Evolutionary conservation across 64 coral and sea anemone species (phyloP).

Genomic region (Montipora capricornis): DNA sequence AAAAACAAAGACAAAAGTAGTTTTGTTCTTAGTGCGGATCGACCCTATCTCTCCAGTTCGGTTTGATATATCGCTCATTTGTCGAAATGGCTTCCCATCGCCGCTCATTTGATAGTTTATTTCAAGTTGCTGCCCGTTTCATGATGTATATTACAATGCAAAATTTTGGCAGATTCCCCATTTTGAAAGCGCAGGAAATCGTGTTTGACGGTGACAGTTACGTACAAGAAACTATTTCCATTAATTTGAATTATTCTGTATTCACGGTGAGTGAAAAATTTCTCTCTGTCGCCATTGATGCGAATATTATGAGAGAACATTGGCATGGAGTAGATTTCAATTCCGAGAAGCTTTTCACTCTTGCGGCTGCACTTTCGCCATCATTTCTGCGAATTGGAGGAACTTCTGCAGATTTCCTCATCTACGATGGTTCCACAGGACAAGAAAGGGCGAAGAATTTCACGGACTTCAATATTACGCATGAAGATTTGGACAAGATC

Average conservation of each 20-base stretch:
- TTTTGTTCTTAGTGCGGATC: no score
- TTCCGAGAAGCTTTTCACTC: conserved; percentile 63
- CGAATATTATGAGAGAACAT: conserved; percentile 17
- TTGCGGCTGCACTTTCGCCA: conserved; percentile 75
- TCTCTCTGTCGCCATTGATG: conserved; percentile 53
- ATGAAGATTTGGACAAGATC: conserved; percentile 84
- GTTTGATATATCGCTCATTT: no score
- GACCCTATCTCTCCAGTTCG: no score
- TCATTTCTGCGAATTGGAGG: conserved; percentile 84
- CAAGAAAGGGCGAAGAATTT: conserved; percentile 18
- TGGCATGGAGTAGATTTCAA: conserved; percentile 57
- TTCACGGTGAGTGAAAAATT: conserved; percentile 53
- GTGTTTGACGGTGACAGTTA: background rate
- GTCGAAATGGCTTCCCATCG: no score
- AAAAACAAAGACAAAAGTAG: no score
- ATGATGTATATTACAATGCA: background rate
- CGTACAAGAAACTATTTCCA: conserved; percentile 20
- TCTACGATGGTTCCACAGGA: conserved; percentile 42
- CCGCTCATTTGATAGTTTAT: background rate
- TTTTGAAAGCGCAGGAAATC: background rate
- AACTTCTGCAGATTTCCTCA: conserved; percentile 80
- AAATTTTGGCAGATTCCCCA: background rate
- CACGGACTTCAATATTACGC: conserved; percentile 72
- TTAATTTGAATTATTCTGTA: conserved; percentile 39
- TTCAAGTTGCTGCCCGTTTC: background rate